Evolutionary conservation across 2,888 invertebrate genomes (phyloP), one percentile per base, ranked within the genome.

Genomic region (Catonia carolina): DNA sequence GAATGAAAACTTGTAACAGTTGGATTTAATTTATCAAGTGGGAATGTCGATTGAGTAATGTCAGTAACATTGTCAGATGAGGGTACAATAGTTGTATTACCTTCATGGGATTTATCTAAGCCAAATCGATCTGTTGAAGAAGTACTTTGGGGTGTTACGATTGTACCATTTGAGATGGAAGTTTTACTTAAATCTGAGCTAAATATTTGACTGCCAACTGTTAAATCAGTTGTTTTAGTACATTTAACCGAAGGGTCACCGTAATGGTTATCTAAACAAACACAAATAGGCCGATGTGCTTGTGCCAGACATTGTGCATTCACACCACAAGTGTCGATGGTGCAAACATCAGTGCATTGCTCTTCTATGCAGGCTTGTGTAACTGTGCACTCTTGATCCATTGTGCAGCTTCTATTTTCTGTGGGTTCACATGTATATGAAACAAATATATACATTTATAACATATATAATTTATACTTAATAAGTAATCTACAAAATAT

Each of bases 341-440:
- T 82, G 75, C 89, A 90, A 66, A 89, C 89, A 75, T 89, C 83
- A 73, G 85, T 84, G 75, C 89, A 90, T 67, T 82, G 75, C 68
- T 84, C 85, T 81, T 85, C 85, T 75, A 86, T 85, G 75, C 90
- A 90, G 69, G 87, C 85, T 77, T 88, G 86, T 65, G 79, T 83
- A 70, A 85, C 84, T 75, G 86, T 84, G 77, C 90, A 90, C 75
- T 90, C 86, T 71, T 82, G 83, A 75, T 89, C 86, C 72, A 85
- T 84, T 75, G 84, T 82, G 78, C 89, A 90, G 69, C 86, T 85
- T 58, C 60, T 68, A 64, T 64, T 64, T 65, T 68, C 66, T 67
- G 67, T 68, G 69, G 69, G 69, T 63, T 39, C 31, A 56, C 62
- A 53, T 62, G 60, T 60, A 61, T 56, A 61, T 49, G 60, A 49